Base-by-base conservation (phyloP, 2,888 invertebrate genomes). In the Ectobius pallidus region DNA sequence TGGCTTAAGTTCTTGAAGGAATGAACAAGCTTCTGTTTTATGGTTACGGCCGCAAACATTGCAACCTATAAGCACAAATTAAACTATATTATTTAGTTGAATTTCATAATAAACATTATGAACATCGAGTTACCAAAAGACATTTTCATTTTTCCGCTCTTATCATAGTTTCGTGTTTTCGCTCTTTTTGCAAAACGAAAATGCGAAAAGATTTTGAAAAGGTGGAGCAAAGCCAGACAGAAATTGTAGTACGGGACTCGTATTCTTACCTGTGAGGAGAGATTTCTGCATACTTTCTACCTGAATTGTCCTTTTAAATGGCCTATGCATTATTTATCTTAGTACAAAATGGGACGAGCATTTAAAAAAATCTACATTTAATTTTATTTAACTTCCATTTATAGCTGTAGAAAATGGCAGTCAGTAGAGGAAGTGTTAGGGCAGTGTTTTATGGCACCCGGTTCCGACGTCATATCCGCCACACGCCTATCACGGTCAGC, bases 31-130 rank as follows among this genome's bases (percentile, higher is more conserved):
- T 63, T 82, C 81, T 25, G 84, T 84, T n/a, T 78, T 77, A 78
- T 88, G 88, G 46, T 81, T 78, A 72, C 83, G 82, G 3, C 87
- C 87, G 80, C 88, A 88, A 62, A 88, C 84, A 77, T 85, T 85
- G 81, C 88, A 88, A 25, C 78, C 84, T 83, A 74, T 46, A 78
- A 77, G 18, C 49, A 32, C 32, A 32, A 39, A 20, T 11, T 7
- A 69, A 2, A 1, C 18, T 16, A 22, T 52, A 20, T 16, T n/a
- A n/a, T n/a, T n/a, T n/a, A n/a, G n/a, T n/a, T n/a, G n/a, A n/a
- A n/a, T n/a, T n/a, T n/a, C n/a, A n/a, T n/a, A n/a, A n/a, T n/a
- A n/a, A n/a, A n/a, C n/a, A n/a, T n/a, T n/a, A n/a, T n/a, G n/a
- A n/a, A n/a, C n/a, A n/a, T n/a, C n/a, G n/a, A n/a, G n/a, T n/a